Evolutionary conservation across 2,113 vertebrate genomes (phyloP).

Genomic region (Rhinoderma darwinii): DNA sequence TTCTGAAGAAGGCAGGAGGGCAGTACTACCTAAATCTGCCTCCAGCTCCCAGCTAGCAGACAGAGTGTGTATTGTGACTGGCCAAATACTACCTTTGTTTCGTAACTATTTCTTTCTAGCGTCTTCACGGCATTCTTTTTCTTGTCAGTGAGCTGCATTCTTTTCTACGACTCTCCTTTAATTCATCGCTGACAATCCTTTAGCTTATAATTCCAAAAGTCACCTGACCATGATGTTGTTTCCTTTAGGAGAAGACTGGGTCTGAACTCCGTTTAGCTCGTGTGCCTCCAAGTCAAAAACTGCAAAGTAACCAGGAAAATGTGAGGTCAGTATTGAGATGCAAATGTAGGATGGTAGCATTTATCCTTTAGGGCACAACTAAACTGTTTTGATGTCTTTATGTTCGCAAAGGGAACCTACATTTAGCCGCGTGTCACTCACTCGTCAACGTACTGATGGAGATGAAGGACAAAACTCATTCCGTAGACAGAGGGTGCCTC

Average conservation of each 20-base stretch:
- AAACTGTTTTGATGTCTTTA: background rate
- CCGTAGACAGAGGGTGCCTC: conserved; percentile 46
- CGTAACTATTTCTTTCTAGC: conserved; percentile 20
- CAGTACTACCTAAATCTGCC: conserved; percentile 63
- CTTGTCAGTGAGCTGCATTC: background rate
- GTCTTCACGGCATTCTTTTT: background rate
- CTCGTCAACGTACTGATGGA: conserved; percentile 18
- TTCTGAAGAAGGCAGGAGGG: conserved; percentile 44
- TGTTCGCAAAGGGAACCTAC: conserved; percentile 19
- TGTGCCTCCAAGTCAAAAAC: conserved; percentile 76
- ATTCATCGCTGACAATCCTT: conserved; percentile 7
- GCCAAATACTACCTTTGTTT: background rate
- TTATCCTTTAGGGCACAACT: background rate
- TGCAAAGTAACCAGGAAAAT: conserved; percentile 52
- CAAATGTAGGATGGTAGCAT: too few species aligned
- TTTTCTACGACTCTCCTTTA: background rate
- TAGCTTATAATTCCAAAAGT: too few species aligned
- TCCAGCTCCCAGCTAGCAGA: conserved; percentile 66
- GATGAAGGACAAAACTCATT: conserved; percentile 30
- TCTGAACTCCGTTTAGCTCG: conserved; percentile 78
- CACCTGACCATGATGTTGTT: background rate
- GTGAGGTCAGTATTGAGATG: background rate
- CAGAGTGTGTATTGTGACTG: conserved; percentile 25
- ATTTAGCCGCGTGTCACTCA: background rate
- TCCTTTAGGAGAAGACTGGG: conserved; percentile 49